Base-by-base conservation (phyloP, 2,797 vertebrate genomes). In the Pterois miles region DNA sequence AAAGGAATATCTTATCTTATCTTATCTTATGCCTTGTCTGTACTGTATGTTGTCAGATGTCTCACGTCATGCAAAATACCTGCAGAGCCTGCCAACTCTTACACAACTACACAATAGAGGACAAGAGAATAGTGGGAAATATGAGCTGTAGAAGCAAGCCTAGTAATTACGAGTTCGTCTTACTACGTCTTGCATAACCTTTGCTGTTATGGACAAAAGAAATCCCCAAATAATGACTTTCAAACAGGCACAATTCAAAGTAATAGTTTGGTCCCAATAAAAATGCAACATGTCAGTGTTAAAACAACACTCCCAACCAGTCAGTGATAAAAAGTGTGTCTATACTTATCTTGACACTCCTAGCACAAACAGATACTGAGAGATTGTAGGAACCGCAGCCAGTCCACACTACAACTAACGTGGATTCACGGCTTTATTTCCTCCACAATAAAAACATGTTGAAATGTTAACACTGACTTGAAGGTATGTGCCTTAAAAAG, bases 91-190 rank as follows among this genome's bases (percentile, higher is more conserved):
- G 66, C 71, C 54, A 79, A 70, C 57, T 68, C 31, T 58, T 78
- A 40, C 57, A 59, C 54, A 69, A 78, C 68, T 67, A 65, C 80
- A 80, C 60, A 86, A 77, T 4, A 43, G 34, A 70, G 22, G 33
- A 78, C 66, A 78, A 76, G 36, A 76, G n/a, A 70, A 29, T 9
- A 85, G 69, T 62, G 8, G 46, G 34, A 76, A 82, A 79, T 53
- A 40, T 33, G 25, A 33, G 33, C 71, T 66, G 59, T 14, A 59
- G 18, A 68, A 66, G 54, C n/a, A 58, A 65, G 38, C 20, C 40
- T 46, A 43, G 50, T 56, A 70, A 76, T 76, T 65, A 78, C 12
- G 59, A 59, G 54, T 58, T 68, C 58, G 25, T 50, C 12, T 56
- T 65, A 20, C 27, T 16, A 53, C 53, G n/a, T 13, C 46, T 60